These are phyloP conservation scores for Tineola bisselliella DNA, from an alignment of 2,888 invertebrate genomes.

Conservation along the genomic window DNA sequence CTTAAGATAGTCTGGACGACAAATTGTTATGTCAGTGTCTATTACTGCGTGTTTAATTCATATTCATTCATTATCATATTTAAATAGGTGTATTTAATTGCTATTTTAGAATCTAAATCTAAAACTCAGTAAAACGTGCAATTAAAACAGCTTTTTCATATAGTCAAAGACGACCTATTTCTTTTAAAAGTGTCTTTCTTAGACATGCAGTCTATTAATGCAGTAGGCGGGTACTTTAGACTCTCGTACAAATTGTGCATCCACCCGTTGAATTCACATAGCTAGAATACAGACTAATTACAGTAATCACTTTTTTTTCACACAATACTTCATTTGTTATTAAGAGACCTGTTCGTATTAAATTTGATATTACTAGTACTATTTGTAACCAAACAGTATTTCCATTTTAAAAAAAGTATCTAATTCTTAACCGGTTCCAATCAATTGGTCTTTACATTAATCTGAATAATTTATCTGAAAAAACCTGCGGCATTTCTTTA, in stretches of 20 bases:
- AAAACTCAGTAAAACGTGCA: background rate
- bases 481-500: background rate
- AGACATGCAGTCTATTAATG: background rate
- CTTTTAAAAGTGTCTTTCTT: background rate
- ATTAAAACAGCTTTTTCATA: background rate
- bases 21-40: no score
- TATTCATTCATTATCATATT: no score
- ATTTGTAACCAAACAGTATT: background rate
- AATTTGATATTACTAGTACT: no score
- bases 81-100: no score
- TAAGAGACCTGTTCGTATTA: no score
- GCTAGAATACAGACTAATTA: no score
- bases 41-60: no score
- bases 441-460: background rate
- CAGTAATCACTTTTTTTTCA: no score
- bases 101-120: no score
- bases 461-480: background rate
- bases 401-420: background rate
- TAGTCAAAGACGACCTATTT: slow-evolving; percentile 4
- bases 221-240: background rate
- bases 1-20: no score
- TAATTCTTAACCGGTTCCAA: background rate
- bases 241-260: background rate
- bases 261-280: background rate
- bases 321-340: no score